These are phyloP conservation scores for Cyprinus carpio DNA, from an alignment of 2,113 vertebrate genomes.

Conservation along the genomic window DNA sequence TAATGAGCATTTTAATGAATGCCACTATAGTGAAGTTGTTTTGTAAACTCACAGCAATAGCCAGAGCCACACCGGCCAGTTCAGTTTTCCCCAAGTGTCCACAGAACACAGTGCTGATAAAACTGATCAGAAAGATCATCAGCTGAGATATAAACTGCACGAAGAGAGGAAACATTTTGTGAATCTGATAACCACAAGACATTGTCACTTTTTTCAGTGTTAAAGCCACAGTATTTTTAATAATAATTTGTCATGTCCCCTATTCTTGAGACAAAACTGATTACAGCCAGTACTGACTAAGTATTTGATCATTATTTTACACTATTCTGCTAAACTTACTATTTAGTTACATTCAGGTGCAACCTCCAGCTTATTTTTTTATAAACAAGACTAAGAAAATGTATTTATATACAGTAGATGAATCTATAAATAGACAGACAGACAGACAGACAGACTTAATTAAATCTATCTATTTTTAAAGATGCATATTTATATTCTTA, in stretches of 20 bases:
- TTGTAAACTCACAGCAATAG: conserved; percentile 74
- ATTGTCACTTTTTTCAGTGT: background rate
- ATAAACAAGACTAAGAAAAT: background rate
- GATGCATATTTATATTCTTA: too few relatives aligned
- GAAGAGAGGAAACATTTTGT: conserved; percentile 17
- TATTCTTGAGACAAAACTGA: background rate
- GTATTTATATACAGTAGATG: too few relatives aligned
- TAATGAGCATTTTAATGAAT: background rate
- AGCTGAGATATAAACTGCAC: conserved; percentile 84
- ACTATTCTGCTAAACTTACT: background rate
- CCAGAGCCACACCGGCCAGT: conserved; percentile 80
- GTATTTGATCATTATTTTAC: background rate
- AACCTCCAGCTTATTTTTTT: background rate
- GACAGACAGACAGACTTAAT: background rate
- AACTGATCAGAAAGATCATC: conserved; percentile 84
- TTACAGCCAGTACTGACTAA: background rate
- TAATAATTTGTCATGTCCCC: background rate
- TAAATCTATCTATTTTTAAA: too few relatives aligned
- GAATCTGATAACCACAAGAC: background rate
- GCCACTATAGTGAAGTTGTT: background rate
- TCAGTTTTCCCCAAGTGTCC: conserved; percentile 87
- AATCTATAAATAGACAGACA: too few relatives aligned
- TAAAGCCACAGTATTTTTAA: background rate
- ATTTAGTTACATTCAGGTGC: background rate
- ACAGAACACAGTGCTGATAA: conserved; percentile 91